Evolutionary conservation across 2,113 vertebrate species (phyloP).

Genomic region (Thunnus thynnus): DNA sequence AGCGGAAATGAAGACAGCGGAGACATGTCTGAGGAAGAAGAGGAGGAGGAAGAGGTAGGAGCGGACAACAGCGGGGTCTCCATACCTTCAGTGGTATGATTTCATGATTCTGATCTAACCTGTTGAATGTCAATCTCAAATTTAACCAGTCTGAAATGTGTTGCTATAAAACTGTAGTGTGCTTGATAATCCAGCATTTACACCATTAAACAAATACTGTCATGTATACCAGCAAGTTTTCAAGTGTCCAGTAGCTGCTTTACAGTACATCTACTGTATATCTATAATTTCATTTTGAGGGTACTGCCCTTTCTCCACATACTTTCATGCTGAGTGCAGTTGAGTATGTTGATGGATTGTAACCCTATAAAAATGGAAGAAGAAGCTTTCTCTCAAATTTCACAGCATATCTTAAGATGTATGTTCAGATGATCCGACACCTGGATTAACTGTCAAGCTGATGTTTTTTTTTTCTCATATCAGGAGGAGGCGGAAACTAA

Average conservation of each 20-base stretch:
- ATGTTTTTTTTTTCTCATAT: background rate
- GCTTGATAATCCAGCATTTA: no score
- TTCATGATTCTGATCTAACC: conserved; percentile 28
- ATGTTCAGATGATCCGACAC: background rate
- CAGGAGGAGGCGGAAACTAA: conserved; percentile 86
- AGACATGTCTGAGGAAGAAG: conserved; percentile 92
- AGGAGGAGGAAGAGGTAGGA: conserved; percentile 84
- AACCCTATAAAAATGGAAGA: no score
- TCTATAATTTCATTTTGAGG: background rate
- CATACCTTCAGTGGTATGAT: conserved; percentile 41
- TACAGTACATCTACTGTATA: background rate
- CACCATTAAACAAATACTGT: background rate
- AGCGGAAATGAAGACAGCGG: conserved; percentile 96
- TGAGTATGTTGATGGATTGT: no score
- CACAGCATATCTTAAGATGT: background rate
- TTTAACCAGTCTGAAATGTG: background rate
- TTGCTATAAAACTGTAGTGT: background rate
- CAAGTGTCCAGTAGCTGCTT: background rate
- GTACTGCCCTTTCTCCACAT: background rate
- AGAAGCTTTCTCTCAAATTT: background rate
- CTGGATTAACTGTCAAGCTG: background rate
- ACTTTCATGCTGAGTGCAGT: no score
- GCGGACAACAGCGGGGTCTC: conserved; percentile 21
- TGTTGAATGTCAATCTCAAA: background rate
- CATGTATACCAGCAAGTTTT: background rate